A percentile compares a stretch with the other conserved stretches of the same genome.
These are phyloP conservation scores for Graphium colonna DNA, from an alignment of 2,888 invertebrate species.

Conservation along the genomic window DNA sequence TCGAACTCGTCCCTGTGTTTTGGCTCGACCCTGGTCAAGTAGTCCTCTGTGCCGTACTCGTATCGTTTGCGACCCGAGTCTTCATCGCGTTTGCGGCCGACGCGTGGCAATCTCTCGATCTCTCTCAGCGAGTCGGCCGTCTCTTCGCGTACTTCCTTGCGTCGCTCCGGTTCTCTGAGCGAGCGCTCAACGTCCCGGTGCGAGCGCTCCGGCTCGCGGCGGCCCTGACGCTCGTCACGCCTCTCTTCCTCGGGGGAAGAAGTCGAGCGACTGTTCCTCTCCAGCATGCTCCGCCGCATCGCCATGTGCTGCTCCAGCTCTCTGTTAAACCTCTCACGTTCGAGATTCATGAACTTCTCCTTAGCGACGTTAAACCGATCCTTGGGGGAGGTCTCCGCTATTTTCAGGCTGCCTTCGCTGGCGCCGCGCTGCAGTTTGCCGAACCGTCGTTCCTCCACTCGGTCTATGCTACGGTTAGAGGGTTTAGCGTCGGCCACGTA, in stretches of 20 bases:
- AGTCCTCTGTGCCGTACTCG: conserved; percentile 70
- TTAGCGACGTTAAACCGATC: conserved; percentile 92
- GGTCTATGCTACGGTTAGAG: conserved; percentile 65
- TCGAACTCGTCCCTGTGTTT: conserved; percentile 65
- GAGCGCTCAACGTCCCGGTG: conserved; percentile 51
- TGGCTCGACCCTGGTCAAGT: conserved; percentile 62
- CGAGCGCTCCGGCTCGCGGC: conserved; percentile 70
- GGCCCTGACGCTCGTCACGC: conserved; percentile 71
- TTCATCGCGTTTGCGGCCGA: conserved; percentile 68
- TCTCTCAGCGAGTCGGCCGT: conserved; percentile 54
- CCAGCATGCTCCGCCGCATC: conserved; percentile 71
- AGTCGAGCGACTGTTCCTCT: conserved; percentile 75
- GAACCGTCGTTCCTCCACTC: conserved; percentile 70
- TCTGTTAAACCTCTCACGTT: conserved; percentile 83
- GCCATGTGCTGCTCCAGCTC: conserved; percentile 77
- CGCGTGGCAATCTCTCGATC: conserved; percentile 67
- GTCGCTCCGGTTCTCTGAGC: conserved; percentile 42
- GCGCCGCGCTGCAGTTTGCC: conserved; percentile 65
- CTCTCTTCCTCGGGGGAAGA: conserved; percentile 77
- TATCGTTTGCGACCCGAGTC: conserved; percentile 62
- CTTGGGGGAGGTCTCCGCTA: conserved; percentile 81
- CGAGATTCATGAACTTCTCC: conserved; percentile 90
- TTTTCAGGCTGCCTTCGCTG: conserved; percentile 69
- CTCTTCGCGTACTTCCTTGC: conserved; percentile 57
- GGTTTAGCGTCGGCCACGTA: conserved; percentile 74